Conservation (phyloP, 2,888 invertebrate genomes). For the Chelonus formosanus region DNA sequence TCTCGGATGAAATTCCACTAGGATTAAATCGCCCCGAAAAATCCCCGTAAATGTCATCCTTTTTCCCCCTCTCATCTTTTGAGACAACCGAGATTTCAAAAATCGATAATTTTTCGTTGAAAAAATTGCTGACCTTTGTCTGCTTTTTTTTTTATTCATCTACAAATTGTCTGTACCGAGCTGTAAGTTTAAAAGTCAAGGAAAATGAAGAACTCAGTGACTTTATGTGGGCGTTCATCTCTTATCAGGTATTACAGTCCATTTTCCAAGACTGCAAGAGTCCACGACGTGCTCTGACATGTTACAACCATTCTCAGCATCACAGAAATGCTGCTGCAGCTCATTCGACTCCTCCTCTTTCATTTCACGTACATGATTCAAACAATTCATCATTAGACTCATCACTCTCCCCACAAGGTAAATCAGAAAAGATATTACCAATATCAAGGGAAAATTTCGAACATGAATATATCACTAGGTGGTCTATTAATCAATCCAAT, state of each 20-base stretch:
- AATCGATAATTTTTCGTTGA: conserved; percentile 11
- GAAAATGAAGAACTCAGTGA: conserved; percentile 18
- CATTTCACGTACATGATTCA: conserved; percentile 7
- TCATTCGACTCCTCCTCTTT: conserved; percentile 7
- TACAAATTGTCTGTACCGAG: conserved; percentile 17
- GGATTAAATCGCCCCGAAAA: conserved; percentile 32
- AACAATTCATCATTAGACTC: conserved; percentile 21
- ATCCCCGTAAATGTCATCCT: conserved; percentile 27
- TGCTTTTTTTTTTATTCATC: conserved; percentile 13
- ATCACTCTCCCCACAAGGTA: neutral
- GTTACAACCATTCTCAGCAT: conserved; percentile 32
- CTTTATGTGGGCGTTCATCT: conserved; percentile 50
- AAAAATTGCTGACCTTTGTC: conserved; percentile 10
- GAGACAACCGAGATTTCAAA: conserved; percentile 13
- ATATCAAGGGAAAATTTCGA: too few relatives aligned
- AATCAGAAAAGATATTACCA: neutral
- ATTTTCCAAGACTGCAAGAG: conserved; percentile 49
- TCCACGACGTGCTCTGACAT: conserved; percentile 29
- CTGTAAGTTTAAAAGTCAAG: conserved; percentile 10
- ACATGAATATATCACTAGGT: too few relatives aligned
- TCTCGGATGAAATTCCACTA: conserved; percentile 29
- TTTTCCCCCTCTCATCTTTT: conserved; percentile 16
- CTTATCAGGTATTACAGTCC: conserved; percentile 61
- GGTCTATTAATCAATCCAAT: too few relatives aligned
- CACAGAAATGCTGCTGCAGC: conserved; percentile 23